Base-by-base conservation (phyloP, 2,113 vertebrate species). In the Hystrix cristata region DNA sequence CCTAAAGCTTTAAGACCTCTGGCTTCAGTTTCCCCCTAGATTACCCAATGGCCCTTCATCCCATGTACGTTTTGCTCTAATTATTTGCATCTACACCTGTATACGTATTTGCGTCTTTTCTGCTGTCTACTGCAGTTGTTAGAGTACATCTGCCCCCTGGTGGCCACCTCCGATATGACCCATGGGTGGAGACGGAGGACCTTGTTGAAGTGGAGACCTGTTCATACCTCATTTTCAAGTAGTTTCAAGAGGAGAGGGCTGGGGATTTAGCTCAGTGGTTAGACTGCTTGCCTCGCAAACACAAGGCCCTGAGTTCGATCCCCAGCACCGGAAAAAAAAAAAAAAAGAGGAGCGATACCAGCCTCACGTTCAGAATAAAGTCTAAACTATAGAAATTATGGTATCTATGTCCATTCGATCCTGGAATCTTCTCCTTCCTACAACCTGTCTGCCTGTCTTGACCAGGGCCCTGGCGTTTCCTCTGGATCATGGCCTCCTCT, bases 131-230 rank as follows among this genome's bases (percentile, higher is more conserved):
- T 55, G 13, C 31, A 31, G 38, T 72, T 90, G 62, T 87, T 78
- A 48, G 78, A 67, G 25, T 95, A 81, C 90, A 34, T 82, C 23
- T 90, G 94, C 78, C 97, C 92, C 88, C 97, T 98, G 81, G 94
- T 92, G 97, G 91, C 57, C 81, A 72, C 6, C 21, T 79, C 38
- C 43, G 16, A 71, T 81, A 85, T 46, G 31, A 74, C 69, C 60
- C 43, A 10, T 23, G 34, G 55, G 67, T 13, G 62, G 82, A 23
- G 60, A 74, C 1, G 16, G 57, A 57, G 5, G 16, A 72, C 16
- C 5, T 53, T 67, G 27, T 0, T 18, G 29, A 69, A 82, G 34
- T 7, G 43, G 34, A 69, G 7, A 29, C 46, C 13, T 60, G 29
- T 81, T 90, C 10, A 14, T 29, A 34, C 31, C 18, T 25, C 21